Percentiles rank a stretch among this genome's conserved stretches.
Evolutionary conservation across 2,113 vertebrate genomes (phyloP).

Genomic region (Callospermophilus lateralis): DNA sequence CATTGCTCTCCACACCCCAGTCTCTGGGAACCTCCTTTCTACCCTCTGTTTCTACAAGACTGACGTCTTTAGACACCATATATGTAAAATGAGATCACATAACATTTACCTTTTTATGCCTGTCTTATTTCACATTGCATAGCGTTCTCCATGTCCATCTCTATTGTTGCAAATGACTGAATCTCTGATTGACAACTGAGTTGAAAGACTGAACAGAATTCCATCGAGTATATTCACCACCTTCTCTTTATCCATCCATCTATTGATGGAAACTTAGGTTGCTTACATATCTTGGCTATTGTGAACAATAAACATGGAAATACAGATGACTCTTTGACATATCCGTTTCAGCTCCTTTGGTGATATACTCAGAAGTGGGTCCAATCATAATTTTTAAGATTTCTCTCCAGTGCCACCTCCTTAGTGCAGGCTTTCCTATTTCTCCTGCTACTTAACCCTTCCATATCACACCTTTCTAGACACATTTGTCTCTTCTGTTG

Average conservation of each 20-base stretch:
- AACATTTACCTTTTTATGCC: neutral
- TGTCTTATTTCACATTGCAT: neutral
- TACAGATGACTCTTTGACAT: neutral
- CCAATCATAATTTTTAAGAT: neutral
- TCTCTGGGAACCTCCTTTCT: neutral
- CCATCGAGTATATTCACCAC: neutral
- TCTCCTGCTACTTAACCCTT: neutral
- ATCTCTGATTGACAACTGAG: neutral
- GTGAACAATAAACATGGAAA: neutral
- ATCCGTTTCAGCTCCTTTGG: neutral
- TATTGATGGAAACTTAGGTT: neutral
- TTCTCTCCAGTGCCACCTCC: neutral
- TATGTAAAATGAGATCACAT: neutral
- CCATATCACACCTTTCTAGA: neutral
- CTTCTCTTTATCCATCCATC: neutral
- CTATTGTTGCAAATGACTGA: neutral
- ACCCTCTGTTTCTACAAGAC: neutral
- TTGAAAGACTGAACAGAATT: neutral
- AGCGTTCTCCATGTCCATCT: neutral
- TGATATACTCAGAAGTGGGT: no score
- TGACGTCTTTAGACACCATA: neutral
- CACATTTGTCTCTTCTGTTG: neutral
- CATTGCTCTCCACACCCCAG: neutral
- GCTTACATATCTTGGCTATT: neutral
- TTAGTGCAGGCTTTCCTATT: neutral